Base-by-base conservation (phyloP, 1,140 invertebrate genomes). In the Aricia agestis region DNA sequence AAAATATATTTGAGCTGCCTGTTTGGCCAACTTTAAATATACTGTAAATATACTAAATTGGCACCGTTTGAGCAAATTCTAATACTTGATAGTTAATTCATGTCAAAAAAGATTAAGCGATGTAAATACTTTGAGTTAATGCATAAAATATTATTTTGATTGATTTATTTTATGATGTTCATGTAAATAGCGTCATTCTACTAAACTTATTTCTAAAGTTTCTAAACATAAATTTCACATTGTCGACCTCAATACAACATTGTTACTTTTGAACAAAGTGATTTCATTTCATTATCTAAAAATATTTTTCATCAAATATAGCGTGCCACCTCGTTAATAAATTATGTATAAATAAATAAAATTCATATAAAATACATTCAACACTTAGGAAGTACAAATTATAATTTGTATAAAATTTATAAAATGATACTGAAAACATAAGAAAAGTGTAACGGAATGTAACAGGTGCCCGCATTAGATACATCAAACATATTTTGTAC, bases 381-480 rank as follows among this genome's bases (percentile, higher is more conserved):
- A 74, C 69, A 74, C 72, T 74, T 74, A 74, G 42, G 66, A 74
- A 68, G 52, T 72, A 72, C 58, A 67, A 73, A 70, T 61, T 67
- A 70, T 67, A 52, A 15, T 67, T 58, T 52, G 59, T 63, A 70
- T 70, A 68, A 74, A 71, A 73, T 68, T 67, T 71, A 25, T 25
- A 19, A 70, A 70, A 45, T 58, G 58, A 15, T 63, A 66, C 71
- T 57, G 52, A 72, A 61, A 74, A 76, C 68, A 65, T 45, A 75
- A 68, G 67, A 58, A 58, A 74, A 63, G 42, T 71, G 31, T 15
- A 58, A 76, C 77, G 81, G 76, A 82, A 82, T 81, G 81, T 81
- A 78, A 79, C 78, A 74, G 72, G 77, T 81, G 74, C 45, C 45
- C 45, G 45, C 71, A 74, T 76, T 74, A 76, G 75, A 76, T 45